phyloP scores from a whole-genome alignment of 2,113 vertebrate genomes.

The Chlorodrepanis virens region DNA sequence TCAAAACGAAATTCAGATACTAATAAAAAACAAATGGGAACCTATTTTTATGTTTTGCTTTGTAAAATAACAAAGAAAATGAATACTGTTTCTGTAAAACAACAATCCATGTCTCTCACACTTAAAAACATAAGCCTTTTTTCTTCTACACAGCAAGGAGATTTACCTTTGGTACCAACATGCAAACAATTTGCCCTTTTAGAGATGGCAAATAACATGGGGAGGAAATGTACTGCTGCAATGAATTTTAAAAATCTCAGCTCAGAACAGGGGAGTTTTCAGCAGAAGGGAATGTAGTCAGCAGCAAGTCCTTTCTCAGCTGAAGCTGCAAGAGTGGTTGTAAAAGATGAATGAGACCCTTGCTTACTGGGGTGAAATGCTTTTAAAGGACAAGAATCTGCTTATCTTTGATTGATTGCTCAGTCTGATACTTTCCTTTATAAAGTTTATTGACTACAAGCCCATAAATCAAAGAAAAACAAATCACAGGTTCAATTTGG shows the following conservation, averaged over 20 bases:
- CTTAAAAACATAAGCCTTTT: conserved; percentile 26
- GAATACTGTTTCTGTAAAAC: conserved; percentile 15
- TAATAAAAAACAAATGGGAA: conserved; percentile 61
- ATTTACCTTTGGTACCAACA: neutral
- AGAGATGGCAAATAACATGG: conserved; percentile 30
- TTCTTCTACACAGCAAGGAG: neutral
- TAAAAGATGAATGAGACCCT: conserved; percentile 78
- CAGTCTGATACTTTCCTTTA: conserved; percentile 80
- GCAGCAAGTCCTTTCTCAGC: conserved; percentile 41
- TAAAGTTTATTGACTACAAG: conserved; percentile 83
- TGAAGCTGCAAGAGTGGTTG: conserved; percentile 61
- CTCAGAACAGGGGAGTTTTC: conserved; percentile 5
- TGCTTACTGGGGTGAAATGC: conserved; percentile 75
- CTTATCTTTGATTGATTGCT: conserved; percentile 82
- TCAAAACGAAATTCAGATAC: conserved; percentile 63
- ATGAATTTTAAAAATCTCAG: conserved; percentile 58
- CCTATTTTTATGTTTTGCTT: conserved; percentile 21
- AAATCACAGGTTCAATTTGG: conserved; percentile 80
- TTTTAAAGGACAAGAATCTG: conserved; percentile 83
- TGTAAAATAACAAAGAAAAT: conserved; percentile 49
- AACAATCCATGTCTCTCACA: neutral
- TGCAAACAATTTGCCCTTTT: conserved; percentile 42
- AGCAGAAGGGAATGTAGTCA: conserved; percentile 52
- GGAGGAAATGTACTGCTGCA: conserved; percentile 28
- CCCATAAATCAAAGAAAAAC: conserved; percentile 86